Evolutionary conservation across 2,797 vertebrate genomes (phyloP), one percentile per base, ranked within the genome.

Genomic region (Rhynchonycteris naso): DNA sequence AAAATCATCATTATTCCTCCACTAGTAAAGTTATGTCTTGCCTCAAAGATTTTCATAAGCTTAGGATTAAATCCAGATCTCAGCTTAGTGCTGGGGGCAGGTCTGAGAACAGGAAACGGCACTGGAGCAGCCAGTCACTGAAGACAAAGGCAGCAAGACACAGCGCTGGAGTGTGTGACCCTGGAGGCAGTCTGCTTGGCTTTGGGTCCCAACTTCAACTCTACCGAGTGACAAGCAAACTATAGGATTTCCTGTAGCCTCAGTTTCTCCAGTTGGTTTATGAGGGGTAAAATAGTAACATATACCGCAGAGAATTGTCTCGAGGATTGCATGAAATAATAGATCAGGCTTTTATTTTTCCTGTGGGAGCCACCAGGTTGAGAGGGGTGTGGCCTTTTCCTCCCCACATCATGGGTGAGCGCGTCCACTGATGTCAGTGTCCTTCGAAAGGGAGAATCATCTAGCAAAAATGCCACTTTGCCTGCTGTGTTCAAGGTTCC

Each of bases 21-120:
- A 11, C 8, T 22, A 66, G 58, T 80, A 35, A 54, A 79, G 21
- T 22, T 35, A 28, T 63, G 26, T 61, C 61, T 71, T 74, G 22
- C 14, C 24, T 13, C 16, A 24, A 35, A 92, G 58, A 52, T 65
- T 61, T 69, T 78, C 68, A 35, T 12, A 47, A 87, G 38, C 33
- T 30, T 86, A 19, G 80, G 75, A 78, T 61, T 88, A 89, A 80
- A 68, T 76, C 61, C 78, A 91, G 72, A 75, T 59, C 56, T 47
- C 68, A 74, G 38, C 35, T 66, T 24, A 0, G 0, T 33, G 33
- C 33, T 87, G 35, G 38, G 50, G 28, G 4, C 2, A 0, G 59
- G n/a, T 35, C 10, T 84, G 52, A 26, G 19, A 80, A 84, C 30
- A 35, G 79, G 75, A 93, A 85, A 65, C 5, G 4, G 16, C 19